phyloP scores from a whole-genome alignment of 2,797 vertebrate species.

The Sebastiscus albofasciatus region DNA sequence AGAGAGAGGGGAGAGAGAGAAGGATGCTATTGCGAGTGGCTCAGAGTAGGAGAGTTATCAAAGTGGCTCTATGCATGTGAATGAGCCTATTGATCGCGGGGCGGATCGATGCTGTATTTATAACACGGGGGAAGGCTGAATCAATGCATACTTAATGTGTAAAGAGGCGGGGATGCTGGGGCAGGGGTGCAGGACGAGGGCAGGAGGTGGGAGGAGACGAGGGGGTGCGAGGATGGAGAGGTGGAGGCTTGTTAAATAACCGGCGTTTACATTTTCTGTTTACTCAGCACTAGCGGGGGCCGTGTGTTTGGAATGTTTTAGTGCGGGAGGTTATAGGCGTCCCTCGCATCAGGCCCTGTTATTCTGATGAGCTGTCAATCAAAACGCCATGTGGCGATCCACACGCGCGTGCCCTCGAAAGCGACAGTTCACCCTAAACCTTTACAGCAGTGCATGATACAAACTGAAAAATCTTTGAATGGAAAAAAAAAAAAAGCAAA shows the following conservation, averaged over 20 bases:
- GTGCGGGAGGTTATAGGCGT: conserved; percentile 42
- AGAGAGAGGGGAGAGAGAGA: conserved; percentile 28
- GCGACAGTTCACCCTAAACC: conserved; percentile 30
- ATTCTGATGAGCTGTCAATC: conserved; percentile 75
- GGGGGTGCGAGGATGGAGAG: conserved; percentile 43
- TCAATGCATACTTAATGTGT: conserved; percentile 86
- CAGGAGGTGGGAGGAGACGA: conserved; percentile 57
- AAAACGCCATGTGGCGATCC: conserved; percentile 43
- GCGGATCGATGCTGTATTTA: conserved; percentile 90
- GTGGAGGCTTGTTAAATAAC: conserved; percentile 76
- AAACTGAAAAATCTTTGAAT: conserved; percentile 11
- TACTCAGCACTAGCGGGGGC: conserved; percentile 73
- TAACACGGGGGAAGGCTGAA: conserved; percentile 82
- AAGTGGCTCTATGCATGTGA: conserved; percentile 90
- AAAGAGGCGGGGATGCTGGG: conserved; percentile 76
- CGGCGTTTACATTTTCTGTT: conserved; percentile 76
- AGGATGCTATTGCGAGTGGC: conserved; percentile 85
- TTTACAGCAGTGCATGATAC: not conserved
- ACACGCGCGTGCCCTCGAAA: conserved; percentile 18
- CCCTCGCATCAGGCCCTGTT: conserved; percentile 69
- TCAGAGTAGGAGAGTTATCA: conserved; percentile 87
- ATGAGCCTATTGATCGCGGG: conserved; percentile 88
- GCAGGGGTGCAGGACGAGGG: conserved; percentile 72
- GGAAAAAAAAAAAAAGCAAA: not conserved
- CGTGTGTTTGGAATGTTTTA: conserved; percentile 63